A percentile compares a stretch with the other conserved stretches of the same genome.
phyloP scores from a whole-genome alignment of 2,888 invertebrate genomes.

The Biston betularia region DNA sequence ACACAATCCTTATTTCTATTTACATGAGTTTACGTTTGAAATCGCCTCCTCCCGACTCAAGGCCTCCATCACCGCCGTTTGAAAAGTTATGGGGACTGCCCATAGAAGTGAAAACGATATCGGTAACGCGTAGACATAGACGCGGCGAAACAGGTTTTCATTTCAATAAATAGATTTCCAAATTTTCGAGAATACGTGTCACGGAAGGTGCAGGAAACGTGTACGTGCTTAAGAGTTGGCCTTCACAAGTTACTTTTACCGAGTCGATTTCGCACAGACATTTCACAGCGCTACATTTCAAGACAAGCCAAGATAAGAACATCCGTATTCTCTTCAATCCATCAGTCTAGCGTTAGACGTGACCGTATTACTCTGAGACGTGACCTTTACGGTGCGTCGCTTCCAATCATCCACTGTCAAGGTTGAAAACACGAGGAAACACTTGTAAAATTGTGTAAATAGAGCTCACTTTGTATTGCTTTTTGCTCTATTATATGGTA shows the following conservation, averaged over 20 bases:
- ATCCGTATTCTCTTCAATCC: constrained; percentile 18
- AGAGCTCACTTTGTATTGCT: constrained; percentile 3
- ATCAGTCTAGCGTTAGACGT: constrained; percentile 28
- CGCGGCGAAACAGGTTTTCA: too few species aligned
- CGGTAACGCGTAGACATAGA: too few species aligned
- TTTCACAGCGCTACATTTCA: background rate
- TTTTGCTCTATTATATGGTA: background rate
- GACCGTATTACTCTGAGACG: constrained; percentile 27
- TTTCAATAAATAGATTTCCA: too few species aligned
- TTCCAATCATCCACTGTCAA: constrained; percentile 32
- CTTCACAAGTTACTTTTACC: background rate
- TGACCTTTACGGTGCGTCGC: constrained; percentile 22
- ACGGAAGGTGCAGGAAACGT: too few species aligned
- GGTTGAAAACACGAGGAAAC: constrained; percentile 31
- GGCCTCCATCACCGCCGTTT: too few species aligned
- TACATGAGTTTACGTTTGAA: too few species aligned
- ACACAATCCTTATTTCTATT: too few species aligned
- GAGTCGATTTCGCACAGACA: background rate
- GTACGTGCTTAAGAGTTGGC: too few species aligned
- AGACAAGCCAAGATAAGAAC: constrained; percentile 2
- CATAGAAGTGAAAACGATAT: too few species aligned
- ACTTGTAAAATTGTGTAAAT: constrained; percentile 18
- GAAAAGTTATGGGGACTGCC: too few species aligned
- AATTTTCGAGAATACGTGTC: background rate
- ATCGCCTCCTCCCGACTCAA: too few species aligned